Base-by-base conservation (phyloP, 1,140 invertebrate species). In the Zaprionus inermis region DNA sequence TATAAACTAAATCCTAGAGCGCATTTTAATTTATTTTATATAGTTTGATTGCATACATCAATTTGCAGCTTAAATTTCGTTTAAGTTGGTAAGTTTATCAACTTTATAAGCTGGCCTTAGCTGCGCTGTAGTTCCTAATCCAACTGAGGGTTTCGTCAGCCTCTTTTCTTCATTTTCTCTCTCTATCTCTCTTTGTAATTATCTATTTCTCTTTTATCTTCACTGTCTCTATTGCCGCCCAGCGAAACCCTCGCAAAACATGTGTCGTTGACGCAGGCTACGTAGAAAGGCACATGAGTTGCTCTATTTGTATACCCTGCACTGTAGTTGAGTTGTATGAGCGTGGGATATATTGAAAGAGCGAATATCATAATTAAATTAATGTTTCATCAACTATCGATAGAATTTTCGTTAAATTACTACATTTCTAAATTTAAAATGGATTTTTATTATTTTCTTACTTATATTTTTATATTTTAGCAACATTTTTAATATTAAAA, bases 271-370 rank as follows among this genome's bases (percentile, higher is more conserved):
- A 28, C 3, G 1, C 70, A 72, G 63, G 52, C 60, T 51, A 51
- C 44, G 73, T 81, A 88, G 82, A 82, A 88, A 88, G 83, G 79
- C 82, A 77, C 76, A 79, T 88, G 54, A 83, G 72, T 64, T 79
- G 65, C 70, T 77, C 74, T 63, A 36, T 44, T 24, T 30, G 18
- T 20, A 65, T 52, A 55, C 63, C 64, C 71, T 57, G 38, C 41
- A 36, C 0, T 28, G 9, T 7, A 28, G 20, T 0, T 3, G n/a
- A 6, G 18, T 32, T 9, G 30, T 32, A 32, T 10, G 5, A 7
- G 0, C 30, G 5, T 4, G 1, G 0, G 4, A 7, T 32, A 32
- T 1, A 32, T 9, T 9, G 30, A 32, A 32, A 10, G 24, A 32
- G 7, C 4, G 1, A 24, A 2, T 24, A 24, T 4, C 4, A 24